Evolutionary conservation across 1,140 invertebrate genomes (phyloP).

Genomic region (Drosophila mojavensis): DNA sequence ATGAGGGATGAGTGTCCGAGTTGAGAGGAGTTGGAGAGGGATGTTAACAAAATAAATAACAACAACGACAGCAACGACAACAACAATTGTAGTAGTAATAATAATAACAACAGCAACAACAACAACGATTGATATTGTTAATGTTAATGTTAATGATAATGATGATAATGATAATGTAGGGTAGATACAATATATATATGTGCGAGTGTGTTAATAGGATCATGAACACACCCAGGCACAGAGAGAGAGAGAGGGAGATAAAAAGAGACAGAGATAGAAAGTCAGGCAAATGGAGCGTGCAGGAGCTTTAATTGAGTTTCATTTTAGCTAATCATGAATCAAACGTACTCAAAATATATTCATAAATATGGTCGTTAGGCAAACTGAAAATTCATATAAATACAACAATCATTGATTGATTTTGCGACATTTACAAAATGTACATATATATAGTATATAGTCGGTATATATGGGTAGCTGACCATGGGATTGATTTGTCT

Average conservation of each 20-base stretch:
- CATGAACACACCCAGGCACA: not conserved
- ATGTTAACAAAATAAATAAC: constrained; percentile 46
- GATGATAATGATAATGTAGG: constrained; percentile 10
- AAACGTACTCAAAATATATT: not conserved
- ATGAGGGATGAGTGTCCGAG: constrained; percentile 9
- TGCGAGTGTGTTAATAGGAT: not conserved
- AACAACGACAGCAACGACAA: constrained; percentile 2
- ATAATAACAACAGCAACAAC: constrained; percentile 36
- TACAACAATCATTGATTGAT: constrained; percentile 8
- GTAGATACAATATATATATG: constrained; percentile 7
- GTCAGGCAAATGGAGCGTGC: constrained; percentile 13
- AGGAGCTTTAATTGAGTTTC: constrained; percentile 1
- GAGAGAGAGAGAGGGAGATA: too few species aligned
- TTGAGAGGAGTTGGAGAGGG: constrained; percentile 1
- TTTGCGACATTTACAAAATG: not conserved
- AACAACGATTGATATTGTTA: constrained; percentile 30
- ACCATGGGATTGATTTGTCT: not conserved
- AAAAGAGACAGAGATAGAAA: too few species aligned
- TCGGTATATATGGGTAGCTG: not conserved
- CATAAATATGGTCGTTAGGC: not conserved
- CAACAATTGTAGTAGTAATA: constrained; percentile 29
- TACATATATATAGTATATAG: not conserved
- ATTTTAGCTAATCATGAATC: constrained; percentile 3
- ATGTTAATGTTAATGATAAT: constrained; percentile 32
- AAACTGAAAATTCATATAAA: constrained; percentile 9